Conservation (phyloP, 2,113 vertebrate genomes). For the Otocyon megalotis region DNA sequence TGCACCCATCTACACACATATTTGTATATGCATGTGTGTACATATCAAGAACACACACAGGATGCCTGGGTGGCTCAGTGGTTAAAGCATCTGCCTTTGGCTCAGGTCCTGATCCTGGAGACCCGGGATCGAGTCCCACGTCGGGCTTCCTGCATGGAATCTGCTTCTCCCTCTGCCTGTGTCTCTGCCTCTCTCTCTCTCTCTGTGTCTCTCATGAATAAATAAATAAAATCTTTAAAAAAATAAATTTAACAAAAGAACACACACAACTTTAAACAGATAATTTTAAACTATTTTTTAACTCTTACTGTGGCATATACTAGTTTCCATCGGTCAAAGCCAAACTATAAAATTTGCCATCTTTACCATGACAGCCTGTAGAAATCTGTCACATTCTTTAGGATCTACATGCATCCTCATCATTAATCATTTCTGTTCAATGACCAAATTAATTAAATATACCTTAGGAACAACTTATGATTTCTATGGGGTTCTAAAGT, state of each 20-base stretch:
- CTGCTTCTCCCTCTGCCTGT: too few relatives aligned
- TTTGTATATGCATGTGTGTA: not conserved
- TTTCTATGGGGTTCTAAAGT: constrained; percentile 8
- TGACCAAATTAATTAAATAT: constrained; percentile 50
- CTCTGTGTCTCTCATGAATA: too few relatives aligned
- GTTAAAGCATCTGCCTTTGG: too few relatives aligned
- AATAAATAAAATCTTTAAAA: too few relatives aligned
- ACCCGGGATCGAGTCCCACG: too few relatives aligned
- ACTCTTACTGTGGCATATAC: not conserved
- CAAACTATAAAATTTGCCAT: constrained; percentile 66
- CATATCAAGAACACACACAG: not conserved
- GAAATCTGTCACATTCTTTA: constrained; percentile 20
- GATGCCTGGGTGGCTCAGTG: too few relatives aligned
- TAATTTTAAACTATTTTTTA: constrained; percentile 67
- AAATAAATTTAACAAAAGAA: not conserved
- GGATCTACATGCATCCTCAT: not conserved
- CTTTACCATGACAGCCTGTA: constrained; percentile 64
- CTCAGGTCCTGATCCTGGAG: too few relatives aligned
- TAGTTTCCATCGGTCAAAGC: constrained; percentile 55
- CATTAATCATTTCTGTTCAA: constrained; percentile 64
- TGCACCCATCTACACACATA: not conserved
- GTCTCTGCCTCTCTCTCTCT: too few relatives aligned
- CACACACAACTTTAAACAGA: not conserved
- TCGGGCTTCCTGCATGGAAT: too few relatives aligned
- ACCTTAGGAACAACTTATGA: constrained; percentile 28